phyloP scores from a whole-genome alignment of 2,888 invertebrate species.

The Machimus rusticus region DNA sequence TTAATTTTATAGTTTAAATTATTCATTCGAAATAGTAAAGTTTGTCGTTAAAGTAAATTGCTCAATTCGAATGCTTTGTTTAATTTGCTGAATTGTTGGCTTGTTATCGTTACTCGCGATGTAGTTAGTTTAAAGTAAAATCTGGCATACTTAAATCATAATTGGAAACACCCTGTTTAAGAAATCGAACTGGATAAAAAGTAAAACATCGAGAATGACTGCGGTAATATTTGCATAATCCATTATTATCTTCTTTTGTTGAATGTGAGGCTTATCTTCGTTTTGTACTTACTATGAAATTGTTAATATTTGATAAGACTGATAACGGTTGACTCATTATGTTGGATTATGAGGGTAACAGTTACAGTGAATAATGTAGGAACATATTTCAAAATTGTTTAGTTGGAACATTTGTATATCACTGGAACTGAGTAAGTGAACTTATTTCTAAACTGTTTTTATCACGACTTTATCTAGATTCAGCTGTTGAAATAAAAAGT shows the following conservation, averaged over 20 bases:
- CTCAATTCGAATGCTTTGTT: too few species aligned
- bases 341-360: background rate
- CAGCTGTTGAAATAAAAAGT: too few species aligned
- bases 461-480: too few species aligned
- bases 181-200: background rate
- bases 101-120: too few species aligned
- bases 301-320: background rate
- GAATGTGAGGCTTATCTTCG: background rate
- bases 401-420: background rate
- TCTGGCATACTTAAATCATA: too few species aligned
- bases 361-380: background rate
- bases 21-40: too few species aligned
- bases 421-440: too few species aligned
- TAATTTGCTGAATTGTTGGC: too few species aligned
- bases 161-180: too few species aligned
- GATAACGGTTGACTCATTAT: background rate
- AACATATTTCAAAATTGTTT: background rate
- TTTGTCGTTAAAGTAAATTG: too few species aligned
- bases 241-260: background rate
- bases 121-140: too few species aligned
- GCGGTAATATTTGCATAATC: background rate
- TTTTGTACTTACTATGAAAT: background rate
- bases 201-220: background rate
- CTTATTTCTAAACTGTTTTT: too few species aligned
- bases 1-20: background rate